Evolutionary conservation across 2,888 invertebrate species (phyloP).

Genomic region (Cheilosia vernalis): DNA sequence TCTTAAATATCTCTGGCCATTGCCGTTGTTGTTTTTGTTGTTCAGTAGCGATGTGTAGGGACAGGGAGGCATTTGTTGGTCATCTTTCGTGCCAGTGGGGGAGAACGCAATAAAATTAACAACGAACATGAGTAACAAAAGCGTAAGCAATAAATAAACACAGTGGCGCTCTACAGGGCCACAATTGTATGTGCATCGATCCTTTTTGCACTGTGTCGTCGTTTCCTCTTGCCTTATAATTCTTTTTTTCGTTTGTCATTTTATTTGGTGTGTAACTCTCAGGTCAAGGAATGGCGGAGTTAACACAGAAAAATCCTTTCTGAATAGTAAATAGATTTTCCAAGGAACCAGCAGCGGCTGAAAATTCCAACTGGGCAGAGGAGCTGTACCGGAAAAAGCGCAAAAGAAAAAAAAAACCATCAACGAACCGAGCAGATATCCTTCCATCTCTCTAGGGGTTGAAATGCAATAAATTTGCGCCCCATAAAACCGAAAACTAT

Average conservation of each 20-base stretch:
- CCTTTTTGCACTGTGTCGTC: constrained; percentile 28
- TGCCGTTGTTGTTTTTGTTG: constrained; percentile 1
- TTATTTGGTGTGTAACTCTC: constrained; percentile 41
- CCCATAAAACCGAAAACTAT: constrained; percentile 80
- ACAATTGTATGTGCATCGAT: constrained; percentile 49
- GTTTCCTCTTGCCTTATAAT: background rate
- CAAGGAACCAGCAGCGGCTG: constrained; percentile 28
- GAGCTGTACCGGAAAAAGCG: constrained; percentile 33
- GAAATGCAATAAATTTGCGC: constrained; percentile 82
- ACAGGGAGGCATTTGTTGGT: constrained; percentile 38
- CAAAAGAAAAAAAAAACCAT: constrained; percentile 29
- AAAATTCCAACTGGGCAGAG: constrained; percentile 64
- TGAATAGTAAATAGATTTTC: constrained; percentile 66
- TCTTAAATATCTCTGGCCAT: constrained; percentile 40
- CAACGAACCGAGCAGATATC: constrained; percentile 53
- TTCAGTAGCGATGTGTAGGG: constrained; percentile 21
- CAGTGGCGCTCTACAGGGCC: constrained; percentile 22
- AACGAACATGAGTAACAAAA: constrained; percentile 75
- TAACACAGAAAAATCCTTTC: constrained; percentile 70
- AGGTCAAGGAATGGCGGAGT: constrained; percentile 68
- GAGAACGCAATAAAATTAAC: constrained; percentile 76
- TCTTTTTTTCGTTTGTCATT: constrained; percentile 8
- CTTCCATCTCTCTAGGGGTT: constrained; percentile 70
- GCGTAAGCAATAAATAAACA: constrained; percentile 72
- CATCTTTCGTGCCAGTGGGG: constrained; percentile 71